phyloP scores from a whole-genome alignment of 2,888 invertebrate species.

The Coleophora deauratella region DNA sequence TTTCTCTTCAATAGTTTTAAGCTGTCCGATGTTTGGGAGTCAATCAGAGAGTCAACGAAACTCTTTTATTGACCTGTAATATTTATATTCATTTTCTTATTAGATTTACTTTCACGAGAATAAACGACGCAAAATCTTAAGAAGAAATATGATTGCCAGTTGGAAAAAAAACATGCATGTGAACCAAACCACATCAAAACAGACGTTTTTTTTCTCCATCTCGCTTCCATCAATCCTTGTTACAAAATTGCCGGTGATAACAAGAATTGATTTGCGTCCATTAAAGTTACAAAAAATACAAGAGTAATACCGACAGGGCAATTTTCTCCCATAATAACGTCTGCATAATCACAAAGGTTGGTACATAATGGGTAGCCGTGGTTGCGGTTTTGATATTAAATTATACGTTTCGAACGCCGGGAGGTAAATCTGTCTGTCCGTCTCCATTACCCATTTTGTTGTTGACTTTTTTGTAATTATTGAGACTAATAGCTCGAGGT shows the following conservation, averaged over 20 bases:
- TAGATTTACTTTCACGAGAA: too few species aligned
- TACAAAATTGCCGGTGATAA: constrained; percentile 29
- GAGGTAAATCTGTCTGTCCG: constrained; percentile 18
- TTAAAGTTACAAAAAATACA: constrained; percentile 7
- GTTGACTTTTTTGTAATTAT: constrained; percentile 13
- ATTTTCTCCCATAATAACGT: constrained; percentile 17
- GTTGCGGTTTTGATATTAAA: constrained; percentile 15
- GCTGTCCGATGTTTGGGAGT: too few species aligned
- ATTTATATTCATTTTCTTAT: too few species aligned
- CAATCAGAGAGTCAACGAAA: too few species aligned
- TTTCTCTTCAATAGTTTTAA: too few species aligned
- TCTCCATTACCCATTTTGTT: constrained; percentile 13
- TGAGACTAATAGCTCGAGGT: constrained; percentile 1
- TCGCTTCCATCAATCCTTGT: constrained; percentile 16
- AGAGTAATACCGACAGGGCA: constrained; percentile 9
- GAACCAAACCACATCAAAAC: too few species aligned
- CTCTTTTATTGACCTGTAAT: too few species aligned
- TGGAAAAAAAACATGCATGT: too few species aligned
- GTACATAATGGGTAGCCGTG: constrained; percentile 15
- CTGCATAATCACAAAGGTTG: constrained; percentile 17
- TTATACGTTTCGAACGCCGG: constrained; percentile 16
- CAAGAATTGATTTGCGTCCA: constrained; percentile 12
- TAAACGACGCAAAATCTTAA: too few species aligned
- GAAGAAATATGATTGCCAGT: too few species aligned
- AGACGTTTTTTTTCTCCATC: too few species aligned